Evolutionary conservation across 2,888 invertebrate species (phyloP).

Genomic region (Himalopsyche tibetana): DNA sequence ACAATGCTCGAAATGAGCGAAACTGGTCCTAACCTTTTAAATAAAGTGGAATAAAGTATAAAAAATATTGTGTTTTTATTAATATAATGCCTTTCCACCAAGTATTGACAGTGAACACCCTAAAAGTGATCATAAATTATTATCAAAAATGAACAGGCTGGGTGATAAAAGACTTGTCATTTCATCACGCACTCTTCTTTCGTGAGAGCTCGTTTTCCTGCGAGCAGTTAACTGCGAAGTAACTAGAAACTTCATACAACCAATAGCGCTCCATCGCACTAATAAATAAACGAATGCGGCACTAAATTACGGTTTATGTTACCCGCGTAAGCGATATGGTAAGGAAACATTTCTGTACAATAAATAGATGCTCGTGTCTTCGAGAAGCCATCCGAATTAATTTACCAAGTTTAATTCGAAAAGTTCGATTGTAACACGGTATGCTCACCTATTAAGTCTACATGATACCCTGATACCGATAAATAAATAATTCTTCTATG

Average conservation of each 20-base stretch:
- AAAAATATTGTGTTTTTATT: no score
- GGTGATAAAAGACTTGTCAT: no score
- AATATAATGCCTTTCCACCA: no score
- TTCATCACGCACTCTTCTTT: neutral
- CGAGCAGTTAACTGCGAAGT: constrained; percentile 11
- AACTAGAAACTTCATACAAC: constrained; percentile 30
- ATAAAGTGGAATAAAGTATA: no score
- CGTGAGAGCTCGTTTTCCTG: neutral
- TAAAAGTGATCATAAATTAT: no score
- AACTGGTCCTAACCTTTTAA: no score
- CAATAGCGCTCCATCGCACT: constrained; percentile 31
- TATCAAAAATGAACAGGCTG: no score
- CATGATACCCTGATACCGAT: neutral
- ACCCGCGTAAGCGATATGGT: constrained; percentile 28
- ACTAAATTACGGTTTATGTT: constrained; percentile 34
- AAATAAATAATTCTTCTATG: no score
- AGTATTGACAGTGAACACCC: no score
- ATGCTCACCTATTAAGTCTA: neutral
- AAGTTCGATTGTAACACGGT: neutral
- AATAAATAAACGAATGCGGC: constrained; percentile 34
- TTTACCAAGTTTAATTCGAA: neutral
- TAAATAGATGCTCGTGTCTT: constrained; percentile 2
- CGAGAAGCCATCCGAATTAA: constrained; percentile 26
- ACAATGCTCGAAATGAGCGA: no score
- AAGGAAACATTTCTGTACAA: constrained; percentile 22